A percentile compares a stretch with the other conserved stretches of the same genome.
These are phyloP conservation scores for Brachionus sp. DNA, from an alignment of 1,140 invertebrate species.

Conservation along the genomic window DNA sequence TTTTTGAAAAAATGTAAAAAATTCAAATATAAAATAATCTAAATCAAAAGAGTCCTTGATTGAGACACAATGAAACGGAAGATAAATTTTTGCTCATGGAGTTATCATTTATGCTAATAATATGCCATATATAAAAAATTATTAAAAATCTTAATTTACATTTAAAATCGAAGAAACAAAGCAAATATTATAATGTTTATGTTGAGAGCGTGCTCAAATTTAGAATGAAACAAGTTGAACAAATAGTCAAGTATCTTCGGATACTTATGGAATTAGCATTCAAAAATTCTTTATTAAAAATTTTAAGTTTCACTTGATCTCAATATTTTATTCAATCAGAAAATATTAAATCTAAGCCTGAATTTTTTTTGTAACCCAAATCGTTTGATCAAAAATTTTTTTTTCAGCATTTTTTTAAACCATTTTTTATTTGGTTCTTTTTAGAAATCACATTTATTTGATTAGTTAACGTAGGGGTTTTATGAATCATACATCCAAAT, in stretches of 20 bases:
- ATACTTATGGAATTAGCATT: not conserved
- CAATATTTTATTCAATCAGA: no score
- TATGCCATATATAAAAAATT: not conserved
- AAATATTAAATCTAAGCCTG: no score
- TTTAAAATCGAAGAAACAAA: conserved; percentile 3
- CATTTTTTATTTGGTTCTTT: no score
- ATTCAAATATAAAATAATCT: conserved; percentile 9
- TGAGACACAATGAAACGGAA: not conserved
- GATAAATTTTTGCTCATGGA: not conserved
- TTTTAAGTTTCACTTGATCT: no score
- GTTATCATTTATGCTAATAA: conserved; percentile 5
- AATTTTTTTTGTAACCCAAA: no score
- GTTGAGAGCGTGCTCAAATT: not conserved
- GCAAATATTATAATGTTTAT: conserved; percentile 11
- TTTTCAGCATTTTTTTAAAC: no score
- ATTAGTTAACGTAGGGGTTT: no score
- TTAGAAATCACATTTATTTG: no score
- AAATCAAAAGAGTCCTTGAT: conserved; percentile 3
- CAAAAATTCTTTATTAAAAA: no score
- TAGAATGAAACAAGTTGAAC: not conserved
- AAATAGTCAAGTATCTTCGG: not conserved
- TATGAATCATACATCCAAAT: no score
- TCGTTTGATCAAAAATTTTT: no score
- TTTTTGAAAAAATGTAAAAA: conserved; percentile 9
- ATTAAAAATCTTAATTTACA: not conserved